These are phyloP conservation scores for Marcusenius ussheri DNA, from an alignment of 2,113 vertebrate genomes.

Conservation along the genomic window DNA sequence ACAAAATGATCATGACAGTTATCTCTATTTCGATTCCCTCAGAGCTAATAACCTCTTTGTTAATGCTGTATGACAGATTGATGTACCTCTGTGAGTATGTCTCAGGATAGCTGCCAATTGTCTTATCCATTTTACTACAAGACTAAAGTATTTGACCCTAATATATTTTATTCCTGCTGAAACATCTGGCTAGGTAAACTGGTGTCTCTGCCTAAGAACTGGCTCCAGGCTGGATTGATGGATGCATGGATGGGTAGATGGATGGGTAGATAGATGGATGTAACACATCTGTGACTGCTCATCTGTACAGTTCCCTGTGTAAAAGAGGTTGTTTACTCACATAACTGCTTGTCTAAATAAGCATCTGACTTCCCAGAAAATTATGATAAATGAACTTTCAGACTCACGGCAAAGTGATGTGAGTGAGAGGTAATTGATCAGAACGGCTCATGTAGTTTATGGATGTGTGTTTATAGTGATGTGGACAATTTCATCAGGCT, in stretches of 20 bases:
- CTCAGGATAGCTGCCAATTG: not conserved
- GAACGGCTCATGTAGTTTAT: slow-evolving; percentile 23
- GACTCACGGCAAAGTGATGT: slow-evolving; percentile 17
- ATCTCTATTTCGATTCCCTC: not conserved
- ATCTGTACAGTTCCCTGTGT: not conserved
- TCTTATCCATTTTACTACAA: not conserved
- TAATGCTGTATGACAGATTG: not conserved
- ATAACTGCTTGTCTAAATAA: not conserved
- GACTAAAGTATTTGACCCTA: not conserved
- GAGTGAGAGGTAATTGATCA: slow-evolving; percentile 19
- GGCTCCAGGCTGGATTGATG: not conserved
- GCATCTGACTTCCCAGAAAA: not conserved
- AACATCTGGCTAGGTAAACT: not conserved
- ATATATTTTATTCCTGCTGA: not conserved
- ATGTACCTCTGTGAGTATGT: not conserved
- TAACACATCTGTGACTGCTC: not conserved
- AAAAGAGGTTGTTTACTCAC: not conserved
- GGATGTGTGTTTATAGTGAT: slow-evolving; percentile 20
- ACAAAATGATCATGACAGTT: not conserved
- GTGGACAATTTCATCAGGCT: slow-evolving; percentile 29
- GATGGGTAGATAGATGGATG: not conserved
- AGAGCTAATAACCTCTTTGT: not conserved
- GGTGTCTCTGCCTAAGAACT: not conserved
- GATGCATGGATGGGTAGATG: not conserved
- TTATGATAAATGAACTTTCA: slow-evolving; percentile 16